phyloP scores from a whole-genome alignment of 2,113 vertebrate species.

The Nymphicus hollandicus region DNA sequence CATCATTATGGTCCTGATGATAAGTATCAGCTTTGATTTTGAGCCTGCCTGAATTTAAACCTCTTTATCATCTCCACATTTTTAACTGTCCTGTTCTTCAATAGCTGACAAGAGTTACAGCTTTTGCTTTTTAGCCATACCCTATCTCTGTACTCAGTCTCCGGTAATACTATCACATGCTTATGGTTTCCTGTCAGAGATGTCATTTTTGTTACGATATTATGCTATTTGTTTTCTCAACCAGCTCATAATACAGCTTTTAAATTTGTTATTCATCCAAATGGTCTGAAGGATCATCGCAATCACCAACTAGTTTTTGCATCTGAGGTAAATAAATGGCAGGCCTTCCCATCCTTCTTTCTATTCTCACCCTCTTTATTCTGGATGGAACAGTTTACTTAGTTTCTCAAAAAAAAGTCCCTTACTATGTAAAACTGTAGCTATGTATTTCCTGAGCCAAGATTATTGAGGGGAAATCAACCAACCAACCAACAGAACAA shows the following conservation, averaged over 20 bases:
- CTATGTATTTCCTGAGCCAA: not conserved
- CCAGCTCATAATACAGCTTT: not conserved
- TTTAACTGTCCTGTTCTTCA: not conserved
- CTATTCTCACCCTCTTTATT: not conserved
- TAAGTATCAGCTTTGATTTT: not conserved
- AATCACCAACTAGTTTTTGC: not conserved
- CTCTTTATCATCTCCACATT: not conserved
- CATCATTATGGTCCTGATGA: not conserved
- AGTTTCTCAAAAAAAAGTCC: not conserved
- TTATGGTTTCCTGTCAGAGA: not conserved
- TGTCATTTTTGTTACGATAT: not conserved
- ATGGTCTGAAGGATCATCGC: not conserved
- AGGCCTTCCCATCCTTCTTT: not conserved
- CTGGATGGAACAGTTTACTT: not conserved
- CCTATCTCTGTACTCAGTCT: not conserved
- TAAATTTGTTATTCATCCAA: not conserved
- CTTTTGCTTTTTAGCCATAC: not conserved
- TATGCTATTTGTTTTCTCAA: not conserved
- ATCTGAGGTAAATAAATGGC: not conserved
- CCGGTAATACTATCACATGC: not conserved
- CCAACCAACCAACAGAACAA: rapidly evolving
- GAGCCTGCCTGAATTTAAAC: not conserved
- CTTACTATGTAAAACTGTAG: not conserved
- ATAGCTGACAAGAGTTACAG: not conserved
- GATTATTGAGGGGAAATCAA: not conserved